Percentiles rank a stretch among this genome's conserved stretches.
Evolutionary conservation across 2,888 invertebrate genomes (phyloP).

Genomic region (Nymphalis polychloros): DNA sequence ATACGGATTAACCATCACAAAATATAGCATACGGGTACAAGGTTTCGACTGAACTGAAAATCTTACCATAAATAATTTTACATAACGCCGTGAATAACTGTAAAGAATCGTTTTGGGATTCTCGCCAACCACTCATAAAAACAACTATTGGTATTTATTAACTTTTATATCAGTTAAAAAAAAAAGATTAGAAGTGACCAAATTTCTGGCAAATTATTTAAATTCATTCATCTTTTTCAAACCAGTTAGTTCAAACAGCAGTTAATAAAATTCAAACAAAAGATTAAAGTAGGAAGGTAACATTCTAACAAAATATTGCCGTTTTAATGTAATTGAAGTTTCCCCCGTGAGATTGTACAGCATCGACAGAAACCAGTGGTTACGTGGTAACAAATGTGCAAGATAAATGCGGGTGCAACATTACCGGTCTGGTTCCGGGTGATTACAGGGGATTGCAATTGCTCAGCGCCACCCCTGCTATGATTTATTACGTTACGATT

Average conservation of each 20-base stretch:
- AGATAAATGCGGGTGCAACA: constrained; percentile 25
- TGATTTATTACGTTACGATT: constrained; percentile 27
- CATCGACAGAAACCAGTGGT: constrained; percentile 15
- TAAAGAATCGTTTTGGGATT: too few species aligned
- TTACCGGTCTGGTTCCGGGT: constrained; percentile 18
- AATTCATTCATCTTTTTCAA: too few species aligned
- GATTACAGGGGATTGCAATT: constrained; percentile 22
- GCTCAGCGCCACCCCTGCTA: constrained; percentile 12
- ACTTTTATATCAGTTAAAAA: too few species aligned
- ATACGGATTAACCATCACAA: too few species aligned
- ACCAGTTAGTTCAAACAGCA: not conserved
- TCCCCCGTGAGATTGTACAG: not conserved
- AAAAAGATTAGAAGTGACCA: too few species aligned
- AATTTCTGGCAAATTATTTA: too few species aligned
- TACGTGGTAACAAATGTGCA: constrained; percentile 15
- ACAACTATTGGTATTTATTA: too few species aligned
- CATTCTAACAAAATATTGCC: not conserved
- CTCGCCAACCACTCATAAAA: too few species aligned
- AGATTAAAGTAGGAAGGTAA: not conserved
- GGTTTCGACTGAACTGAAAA: too few species aligned
- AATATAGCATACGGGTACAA: too few species aligned
- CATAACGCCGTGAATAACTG: too few species aligned
- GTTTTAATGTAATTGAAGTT: not conserved
- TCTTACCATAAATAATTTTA: too few species aligned
- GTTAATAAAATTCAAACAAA: not conserved